phyloP scores from a whole-genome alignment of 1,140 invertebrate genomes.

The Drosophila novamexicana region DNA sequence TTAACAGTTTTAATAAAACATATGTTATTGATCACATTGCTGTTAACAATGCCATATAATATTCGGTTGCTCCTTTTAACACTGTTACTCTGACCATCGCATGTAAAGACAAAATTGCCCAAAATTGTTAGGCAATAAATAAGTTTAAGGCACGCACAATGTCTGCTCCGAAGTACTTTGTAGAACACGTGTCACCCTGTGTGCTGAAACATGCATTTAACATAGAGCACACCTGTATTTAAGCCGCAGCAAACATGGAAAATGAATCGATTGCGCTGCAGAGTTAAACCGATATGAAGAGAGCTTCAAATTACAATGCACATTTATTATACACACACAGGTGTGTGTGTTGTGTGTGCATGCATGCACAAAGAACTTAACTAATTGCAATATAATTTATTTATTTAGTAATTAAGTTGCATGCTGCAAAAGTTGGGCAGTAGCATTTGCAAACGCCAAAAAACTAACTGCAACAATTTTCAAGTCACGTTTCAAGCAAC shows the following conservation, averaged over 20 bases:
- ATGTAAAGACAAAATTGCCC: neutral
- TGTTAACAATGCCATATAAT: too few relatives aligned
- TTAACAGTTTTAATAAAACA: too few relatives aligned
- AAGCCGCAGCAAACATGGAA: conserved; percentile 14
- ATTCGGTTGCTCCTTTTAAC: too few relatives aligned
- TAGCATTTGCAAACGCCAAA: conserved; percentile 34
- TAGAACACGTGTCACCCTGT: conserved; percentile 10
- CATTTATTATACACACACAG: conserved; percentile 10
- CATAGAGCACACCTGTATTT: neutral
- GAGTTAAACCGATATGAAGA: conserved; percentile 14
- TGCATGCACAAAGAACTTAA: conserved; percentile 27
- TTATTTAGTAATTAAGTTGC: conserved; percentile 78
- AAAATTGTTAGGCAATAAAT: conserved; percentile 14
- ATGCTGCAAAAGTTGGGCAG: conserved; percentile 55
- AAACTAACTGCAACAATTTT: conserved; percentile 41
- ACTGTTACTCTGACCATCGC: too few relatives aligned
- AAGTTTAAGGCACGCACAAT: conserved; percentile 3
- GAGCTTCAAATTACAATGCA: conserved; percentile 1
- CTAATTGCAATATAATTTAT: conserved; percentile 73
- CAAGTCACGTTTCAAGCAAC: conserved; percentile 78
- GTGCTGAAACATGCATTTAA: neutral
- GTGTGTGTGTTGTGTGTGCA: neutral
- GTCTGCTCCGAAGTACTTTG: neutral
- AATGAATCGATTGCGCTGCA: conserved; percentile 13
- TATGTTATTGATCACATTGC: neutral